A percentile compares a stretch with the other conserved stretches of the same genome.
These are phyloP conservation scores for Hesperophylax magnus DNA, from an alignment of 1,140 invertebrate species.

Conservation along the genomic window DNA sequence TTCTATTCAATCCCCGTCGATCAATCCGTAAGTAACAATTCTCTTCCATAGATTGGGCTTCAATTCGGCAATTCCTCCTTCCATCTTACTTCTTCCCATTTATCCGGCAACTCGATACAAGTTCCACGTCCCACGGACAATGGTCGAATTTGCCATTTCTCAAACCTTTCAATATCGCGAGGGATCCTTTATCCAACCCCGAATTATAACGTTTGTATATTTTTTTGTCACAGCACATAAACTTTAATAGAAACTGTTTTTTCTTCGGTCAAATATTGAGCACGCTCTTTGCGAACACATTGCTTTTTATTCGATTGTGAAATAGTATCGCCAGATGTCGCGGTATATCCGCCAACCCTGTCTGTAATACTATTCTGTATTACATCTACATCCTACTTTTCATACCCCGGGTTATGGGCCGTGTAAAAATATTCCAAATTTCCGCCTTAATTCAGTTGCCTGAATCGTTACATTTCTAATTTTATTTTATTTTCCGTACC, in stretches of 20 bases:
- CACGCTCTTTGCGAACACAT: constrained; percentile 14
- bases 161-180: neutral
- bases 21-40: constrained; percentile 21
- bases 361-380: too few species aligned
- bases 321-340: constrained; percentile 31
- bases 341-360: neutral
- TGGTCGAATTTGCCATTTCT: neutral
- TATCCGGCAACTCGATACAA: neutral
- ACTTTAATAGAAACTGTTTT: constrained; percentile 28
- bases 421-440: constrained; percentile 34
- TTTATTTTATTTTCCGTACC: constrained; percentile 23
- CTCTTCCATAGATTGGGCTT: neutral
- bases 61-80: neutral
- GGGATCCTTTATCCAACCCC: constrained; percentile 20
- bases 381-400: neutral
- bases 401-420: neutral
- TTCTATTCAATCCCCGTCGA: constrained; percentile 20
- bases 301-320: constrained; percentile 38
- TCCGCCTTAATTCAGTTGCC: constrained; percentile 4
- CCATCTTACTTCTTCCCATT: neutral
- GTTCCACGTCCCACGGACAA: neutral
- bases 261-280: constrained; percentile 36
- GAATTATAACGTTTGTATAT: constrained; percentile 25
- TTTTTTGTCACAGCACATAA: constrained; percentile 36
- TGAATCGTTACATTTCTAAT: neutral